Evolutionary conservation across 2,113 vertebrate genomes (phyloP).

Genomic region (Dicrurus megarhynchus): DNA sequence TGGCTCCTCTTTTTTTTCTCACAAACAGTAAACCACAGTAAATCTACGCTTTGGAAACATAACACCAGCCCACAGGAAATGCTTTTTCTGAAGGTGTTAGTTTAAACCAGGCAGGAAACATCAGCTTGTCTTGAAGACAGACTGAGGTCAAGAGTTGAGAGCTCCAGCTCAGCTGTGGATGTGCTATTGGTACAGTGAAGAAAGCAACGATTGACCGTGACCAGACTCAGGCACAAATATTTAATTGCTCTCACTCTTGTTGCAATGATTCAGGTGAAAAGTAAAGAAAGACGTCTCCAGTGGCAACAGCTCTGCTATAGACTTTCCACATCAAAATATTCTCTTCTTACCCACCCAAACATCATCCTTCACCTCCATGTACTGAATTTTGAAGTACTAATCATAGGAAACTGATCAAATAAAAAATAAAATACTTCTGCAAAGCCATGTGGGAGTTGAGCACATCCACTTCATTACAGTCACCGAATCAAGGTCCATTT

Average conservation of each 20-base stretch:
- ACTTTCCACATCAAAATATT: background rate
- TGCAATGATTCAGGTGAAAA: background rate
- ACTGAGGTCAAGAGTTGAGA: background rate
- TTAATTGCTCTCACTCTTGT: background rate
- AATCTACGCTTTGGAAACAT: background rate
- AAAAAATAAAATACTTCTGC: background rate
- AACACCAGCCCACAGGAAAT: background rate
- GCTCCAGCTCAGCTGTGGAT: background rate
- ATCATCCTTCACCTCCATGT: background rate
- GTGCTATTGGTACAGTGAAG: background rate
- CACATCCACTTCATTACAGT: background rate
- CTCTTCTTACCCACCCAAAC: background rate
- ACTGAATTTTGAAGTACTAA: background rate
- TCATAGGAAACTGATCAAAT: background rate
- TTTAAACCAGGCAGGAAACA: background rate
- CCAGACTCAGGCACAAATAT: background rate
- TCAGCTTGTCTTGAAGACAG: background rate
- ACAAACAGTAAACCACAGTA: background rate
- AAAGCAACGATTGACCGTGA: background rate
- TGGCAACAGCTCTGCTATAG: background rate
- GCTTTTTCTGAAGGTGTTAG: background rate
- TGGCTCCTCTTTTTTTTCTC: background rate
- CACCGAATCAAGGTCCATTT: background rate
- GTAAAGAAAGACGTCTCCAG: background rate
- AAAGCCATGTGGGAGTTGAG: background rate